phyloP scores from a whole-genome alignment of 2,888 invertebrate species.

The Pyrocoelia pectoralis region DNA sequence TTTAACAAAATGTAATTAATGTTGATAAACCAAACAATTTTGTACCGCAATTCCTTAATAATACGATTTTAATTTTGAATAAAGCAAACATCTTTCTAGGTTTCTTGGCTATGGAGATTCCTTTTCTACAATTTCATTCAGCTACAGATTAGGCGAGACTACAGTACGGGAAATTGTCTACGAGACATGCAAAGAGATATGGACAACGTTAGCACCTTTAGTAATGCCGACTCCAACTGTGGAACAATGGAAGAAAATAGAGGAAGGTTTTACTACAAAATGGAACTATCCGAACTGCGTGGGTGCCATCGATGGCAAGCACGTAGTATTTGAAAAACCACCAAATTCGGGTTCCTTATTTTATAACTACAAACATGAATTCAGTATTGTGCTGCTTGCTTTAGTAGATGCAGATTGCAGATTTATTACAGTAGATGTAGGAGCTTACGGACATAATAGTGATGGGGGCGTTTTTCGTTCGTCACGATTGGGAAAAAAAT shows the following conservation, averaged over 20 bases:
- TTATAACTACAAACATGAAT: neutral
- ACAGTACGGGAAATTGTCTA: conserved; percentile 32
- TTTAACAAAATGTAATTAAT: too few species aligned
- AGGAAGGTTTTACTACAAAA: neutral
- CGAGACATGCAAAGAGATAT: conserved; percentile 30
- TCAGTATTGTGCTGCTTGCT: neutral
- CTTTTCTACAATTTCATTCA: conserved; percentile 31
- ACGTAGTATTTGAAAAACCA: conserved; percentile 3
- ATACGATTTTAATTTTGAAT: neutral
- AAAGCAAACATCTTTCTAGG: conserved; percentile 11
- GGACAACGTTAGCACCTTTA: neutral
- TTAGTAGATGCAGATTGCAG: neutral
- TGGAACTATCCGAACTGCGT: too few species aligned
- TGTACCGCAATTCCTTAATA: neutral
- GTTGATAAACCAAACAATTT: conserved; percentile 14
- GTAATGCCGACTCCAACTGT: too few species aligned
- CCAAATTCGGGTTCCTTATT: neutral
- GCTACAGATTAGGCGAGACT: conserved; percentile 30
- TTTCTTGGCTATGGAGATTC: conserved; percentile 39
- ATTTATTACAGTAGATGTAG: neutral
- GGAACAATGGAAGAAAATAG: neutral
- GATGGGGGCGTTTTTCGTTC: neutral
- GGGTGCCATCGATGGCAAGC: conserved; percentile 6
- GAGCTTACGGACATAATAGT: neutral
- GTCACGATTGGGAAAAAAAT: neutral